Conservation (phyloP, 2,113 vertebrate species). For the Talpa occidentalis region DNA sequence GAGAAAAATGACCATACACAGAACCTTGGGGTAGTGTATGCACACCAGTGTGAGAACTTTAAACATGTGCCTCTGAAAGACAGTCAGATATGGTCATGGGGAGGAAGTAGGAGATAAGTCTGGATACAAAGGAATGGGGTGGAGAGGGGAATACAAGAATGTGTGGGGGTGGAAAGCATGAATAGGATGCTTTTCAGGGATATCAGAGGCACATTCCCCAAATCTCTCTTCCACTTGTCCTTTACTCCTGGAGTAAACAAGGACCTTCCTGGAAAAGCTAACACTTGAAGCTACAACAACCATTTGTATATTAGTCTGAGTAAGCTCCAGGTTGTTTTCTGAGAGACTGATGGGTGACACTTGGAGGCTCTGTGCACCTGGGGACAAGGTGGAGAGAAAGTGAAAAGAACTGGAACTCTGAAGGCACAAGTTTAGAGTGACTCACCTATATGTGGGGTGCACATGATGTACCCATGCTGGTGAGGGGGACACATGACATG, state of each 20-base stretch:
- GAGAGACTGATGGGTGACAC: neutral
- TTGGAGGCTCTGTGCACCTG: neutral
- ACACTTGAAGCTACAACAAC: neutral
- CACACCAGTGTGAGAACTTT: neutral
- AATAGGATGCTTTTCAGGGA: neutral
- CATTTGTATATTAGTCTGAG: neutral
- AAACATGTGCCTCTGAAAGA: neutral
- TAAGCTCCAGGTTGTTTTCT: neutral
- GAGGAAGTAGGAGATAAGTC: neutral
- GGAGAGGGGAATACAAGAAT: neutral
- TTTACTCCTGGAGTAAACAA: neutral
- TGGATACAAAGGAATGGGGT: too few species aligned
- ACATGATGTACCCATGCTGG: neutral
- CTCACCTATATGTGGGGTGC: neutral
- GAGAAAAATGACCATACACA: neutral
- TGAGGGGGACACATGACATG: neutral
- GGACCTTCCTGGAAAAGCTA: neutral
- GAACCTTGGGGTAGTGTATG: too few species aligned
- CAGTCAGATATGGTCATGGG: neutral
- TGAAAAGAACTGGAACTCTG: neutral
- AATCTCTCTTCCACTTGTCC: neutral
- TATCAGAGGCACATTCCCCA: neutral
- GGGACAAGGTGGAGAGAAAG: neutral
- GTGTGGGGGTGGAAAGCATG: neutral
- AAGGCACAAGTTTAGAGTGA: neutral